These are phyloP conservation scores for Sphaerodactylus townsendi DNA, from an alignment of 2,113 vertebrate species.

Conservation along the genomic window DNA sequence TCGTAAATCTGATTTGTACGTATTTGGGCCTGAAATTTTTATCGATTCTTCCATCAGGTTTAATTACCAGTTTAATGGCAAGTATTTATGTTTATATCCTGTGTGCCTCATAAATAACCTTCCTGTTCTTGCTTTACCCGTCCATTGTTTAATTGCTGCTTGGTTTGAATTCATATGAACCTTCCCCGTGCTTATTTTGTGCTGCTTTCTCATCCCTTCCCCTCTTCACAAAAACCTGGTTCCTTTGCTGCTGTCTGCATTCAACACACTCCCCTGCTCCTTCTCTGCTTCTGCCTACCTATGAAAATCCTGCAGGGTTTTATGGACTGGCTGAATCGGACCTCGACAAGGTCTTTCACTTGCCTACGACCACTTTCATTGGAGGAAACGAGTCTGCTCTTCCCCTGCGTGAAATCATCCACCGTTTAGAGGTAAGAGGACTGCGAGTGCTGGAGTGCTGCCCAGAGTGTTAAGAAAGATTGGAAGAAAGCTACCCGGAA, in stretches of 20 bases:
- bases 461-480: not conserved
- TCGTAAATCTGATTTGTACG: constrained; percentile 6
- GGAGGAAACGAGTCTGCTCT: constrained; percentile 86
- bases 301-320: constrained; percentile 77
- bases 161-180: constrained; percentile 35
- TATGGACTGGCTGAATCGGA: constrained; percentile 89
- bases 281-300: constrained; percentile 50
- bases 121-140: constrained; percentile 22
- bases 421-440: constrained; percentile 85
- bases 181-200: constrained; percentile 53
- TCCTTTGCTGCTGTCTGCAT: constrained; percentile 17
- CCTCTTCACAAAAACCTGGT: constrained; percentile 38
- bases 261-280: constrained; percentile 10
- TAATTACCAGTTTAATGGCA: constrained; percentile 33
- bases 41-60: constrained; percentile 22
- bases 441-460: not conserved
- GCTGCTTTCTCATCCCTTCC: constrained; percentile 42
- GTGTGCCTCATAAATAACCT: not conserved
- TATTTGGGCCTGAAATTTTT: constrained; percentile 34
- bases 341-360: constrained; percentile 90
- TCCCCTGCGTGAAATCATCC: constrained; percentile 90
- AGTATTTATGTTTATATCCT: constrained; percentile 22
- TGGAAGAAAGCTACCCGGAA: not conserved
- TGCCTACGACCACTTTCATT: constrained; percentile 94
- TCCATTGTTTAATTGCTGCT: constrained; percentile 49